phyloP scores from a whole-genome alignment of 2,797 vertebrate genomes.

The Silurus lanzhouensis region DNA sequence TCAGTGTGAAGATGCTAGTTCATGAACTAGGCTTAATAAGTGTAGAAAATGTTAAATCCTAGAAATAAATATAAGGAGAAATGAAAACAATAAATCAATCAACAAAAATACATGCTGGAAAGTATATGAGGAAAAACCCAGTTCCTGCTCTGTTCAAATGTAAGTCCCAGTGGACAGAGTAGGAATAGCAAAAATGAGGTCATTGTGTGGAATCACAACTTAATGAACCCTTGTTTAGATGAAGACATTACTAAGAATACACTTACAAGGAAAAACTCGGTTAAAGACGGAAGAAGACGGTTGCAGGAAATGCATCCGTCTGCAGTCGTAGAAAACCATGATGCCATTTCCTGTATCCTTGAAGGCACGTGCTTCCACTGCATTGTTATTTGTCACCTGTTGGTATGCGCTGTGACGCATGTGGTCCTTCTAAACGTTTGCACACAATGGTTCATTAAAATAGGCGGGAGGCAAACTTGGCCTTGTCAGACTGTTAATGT shows the following conservation, averaged over 20 bases:
- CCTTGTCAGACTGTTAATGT: slow-evolving; percentile 63
- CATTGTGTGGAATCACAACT: slow-evolving; percentile 50
- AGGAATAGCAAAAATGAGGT: slow-evolving; percentile 26
- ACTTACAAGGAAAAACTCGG: slow-evolving; percentile 53
- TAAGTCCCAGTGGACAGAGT: slow-evolving; percentile 19
- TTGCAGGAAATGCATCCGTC: slow-evolving; percentile 29
- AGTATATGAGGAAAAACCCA: background rate
- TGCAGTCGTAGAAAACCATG: slow-evolving; percentile 48
- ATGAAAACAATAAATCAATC: background rate
- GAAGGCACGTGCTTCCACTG: slow-evolving; percentile 59
- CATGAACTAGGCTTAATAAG: background rate
- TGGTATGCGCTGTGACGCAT: slow-evolving; percentile 68
- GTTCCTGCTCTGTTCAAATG: slow-evolving; percentile 22
- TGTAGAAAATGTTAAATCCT: background rate
- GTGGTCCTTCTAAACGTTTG: slow-evolving; percentile 42
- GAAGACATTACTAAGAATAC: slow-evolving; percentile 65
- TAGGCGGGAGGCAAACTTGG: slow-evolving; percentile 52
- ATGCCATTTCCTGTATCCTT: slow-evolving; percentile 70
- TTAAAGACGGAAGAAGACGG: too few relatives aligned
- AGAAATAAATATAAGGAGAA: background rate
- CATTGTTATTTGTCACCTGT: slow-evolving; percentile 60
- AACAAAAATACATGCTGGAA: background rate
- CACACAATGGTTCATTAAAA: slow-evolving; percentile 68
- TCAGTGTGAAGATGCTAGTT: background rate
- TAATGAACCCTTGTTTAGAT: slow-evolving; percentile 49